Conservation (phyloP, 2,113 vertebrate genomes). For the Mesitornis unicolor region DNA sequence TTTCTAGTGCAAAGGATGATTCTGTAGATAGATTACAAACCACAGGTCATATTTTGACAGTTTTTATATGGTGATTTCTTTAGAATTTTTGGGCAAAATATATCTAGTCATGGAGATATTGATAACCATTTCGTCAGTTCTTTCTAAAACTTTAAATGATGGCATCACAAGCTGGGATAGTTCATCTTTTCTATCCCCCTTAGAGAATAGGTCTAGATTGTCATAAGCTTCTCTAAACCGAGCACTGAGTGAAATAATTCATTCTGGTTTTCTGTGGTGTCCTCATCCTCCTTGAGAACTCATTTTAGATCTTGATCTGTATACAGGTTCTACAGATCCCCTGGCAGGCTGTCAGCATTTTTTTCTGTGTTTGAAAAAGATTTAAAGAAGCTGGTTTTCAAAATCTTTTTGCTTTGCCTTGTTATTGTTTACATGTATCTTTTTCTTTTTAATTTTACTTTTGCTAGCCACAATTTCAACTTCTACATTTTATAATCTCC, state of each 20-base stretch:
- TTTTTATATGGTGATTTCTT: background rate
- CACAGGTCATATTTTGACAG: background rate
- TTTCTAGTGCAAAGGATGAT: background rate
- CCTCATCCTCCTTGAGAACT: background rate
- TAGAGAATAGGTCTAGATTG: background rate
- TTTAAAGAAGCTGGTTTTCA: background rate
- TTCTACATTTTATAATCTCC: background rate
- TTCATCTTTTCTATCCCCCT: background rate
- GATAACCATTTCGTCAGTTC: background rate
- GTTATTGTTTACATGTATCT: background rate
- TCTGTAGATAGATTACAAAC: background rate
- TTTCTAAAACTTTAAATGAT: background rate
- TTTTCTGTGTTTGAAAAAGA: background rate
- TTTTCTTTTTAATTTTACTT: background rate
- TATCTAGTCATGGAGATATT: background rate
- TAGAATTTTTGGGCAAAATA: background rate
- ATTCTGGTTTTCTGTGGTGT: background rate
- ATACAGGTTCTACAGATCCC: background rate
- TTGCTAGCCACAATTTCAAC: background rate
- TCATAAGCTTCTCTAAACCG: background rate
- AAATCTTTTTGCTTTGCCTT: background rate
- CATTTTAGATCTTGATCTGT: background rate
- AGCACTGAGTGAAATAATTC: background rate
- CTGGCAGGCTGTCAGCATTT: background rate
- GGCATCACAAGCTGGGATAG: background rate